Base-by-base conservation (phyloP, 2,797 vertebrate species). In the Diplodus puntazzo region DNA sequence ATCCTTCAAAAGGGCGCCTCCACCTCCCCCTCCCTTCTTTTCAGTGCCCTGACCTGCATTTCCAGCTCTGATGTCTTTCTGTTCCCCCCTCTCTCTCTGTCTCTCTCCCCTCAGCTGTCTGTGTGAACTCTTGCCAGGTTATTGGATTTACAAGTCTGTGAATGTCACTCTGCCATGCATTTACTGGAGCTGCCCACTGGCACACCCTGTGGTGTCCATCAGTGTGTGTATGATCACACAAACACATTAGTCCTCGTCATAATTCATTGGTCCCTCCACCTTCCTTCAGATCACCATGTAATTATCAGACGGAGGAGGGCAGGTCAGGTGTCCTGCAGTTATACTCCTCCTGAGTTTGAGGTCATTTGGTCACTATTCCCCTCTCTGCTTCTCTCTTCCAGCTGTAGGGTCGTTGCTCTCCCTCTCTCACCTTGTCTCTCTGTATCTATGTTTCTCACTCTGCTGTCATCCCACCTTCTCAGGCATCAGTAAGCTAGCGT, bases 91-190 rank as follows among this genome's bases (percentile, higher is more conserved):
- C 23, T 80, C 80, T 79, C 23, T 69, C 60, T 25, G 4, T 53
- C 74, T 68, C 48, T 72, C 52, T 67, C 2, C 69, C 34, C 39
- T 39, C 12, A 13, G 34, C 18, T 75, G 23, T 71, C 45, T 53
- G 18, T 77, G 52, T 86, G 70, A 89, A 79, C 73, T 59, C 64
- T 58, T 86, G 75, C 70, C 63, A 83, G 82, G 16, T 82, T 81
- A 66, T 23, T 78, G 81, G 62, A 86, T 83, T 88, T 81, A 73
- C 66, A 79, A 73, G 79, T 69, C 80, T 75, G 39, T 78, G 30
- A 84, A 75, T 70, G 64, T 77, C 86, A 62, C 71, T 59, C 60
- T 66, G 30, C 25, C 21, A 23, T 69, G 60, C 23, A 48, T 59
- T 72, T 52, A 70, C 23, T 67, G 20, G 20, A 54, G 60, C 54